These are phyloP conservation scores for Xestia ashworthii DNA, from an alignment of 2,888 invertebrate species.

Conservation along the genomic window DNA sequence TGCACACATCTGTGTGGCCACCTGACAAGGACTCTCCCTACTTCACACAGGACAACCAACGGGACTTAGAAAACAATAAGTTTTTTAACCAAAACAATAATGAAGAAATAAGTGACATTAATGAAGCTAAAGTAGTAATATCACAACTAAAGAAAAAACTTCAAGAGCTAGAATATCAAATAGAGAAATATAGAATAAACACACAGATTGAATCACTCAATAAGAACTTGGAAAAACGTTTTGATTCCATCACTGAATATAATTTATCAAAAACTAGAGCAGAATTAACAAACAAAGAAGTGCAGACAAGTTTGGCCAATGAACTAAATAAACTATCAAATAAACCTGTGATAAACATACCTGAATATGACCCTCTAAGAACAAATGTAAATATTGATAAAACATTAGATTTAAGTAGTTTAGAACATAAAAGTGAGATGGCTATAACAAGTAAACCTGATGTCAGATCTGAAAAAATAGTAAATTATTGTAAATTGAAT, in stretches of 20 bases:
- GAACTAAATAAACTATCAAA: constrained; percentile 78
- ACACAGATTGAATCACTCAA: constrained; percentile 82
- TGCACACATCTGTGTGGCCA: constrained; percentile 94
- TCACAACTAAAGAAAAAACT: constrained; percentile 81
- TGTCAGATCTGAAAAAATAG: constrained; percentile 88
- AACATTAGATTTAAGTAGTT: constrained; percentile 83
- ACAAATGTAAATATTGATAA: constrained; percentile 84
- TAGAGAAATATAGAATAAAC: constrained; percentile 83
- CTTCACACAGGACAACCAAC: constrained; percentile 74
- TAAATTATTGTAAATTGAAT: constrained; percentile 90
- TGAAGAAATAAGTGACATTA: constrained; percentile 83
- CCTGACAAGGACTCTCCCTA: constrained; percentile 85
- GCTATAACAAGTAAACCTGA: constrained; percentile 77
- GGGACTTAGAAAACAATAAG: constrained; percentile 76
- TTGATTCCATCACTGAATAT: constrained; percentile 73
- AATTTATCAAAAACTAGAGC: constrained; percentile 73
- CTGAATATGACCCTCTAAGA: constrained; percentile 84
- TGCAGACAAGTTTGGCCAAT: constrained; percentile 78
- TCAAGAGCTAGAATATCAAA: constrained; percentile 82
- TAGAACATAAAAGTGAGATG: constrained; percentile 79
- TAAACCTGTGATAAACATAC: constrained; percentile 86
- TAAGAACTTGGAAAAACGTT: constrained; percentile 79
- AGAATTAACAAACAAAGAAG: constrained; percentile 79
- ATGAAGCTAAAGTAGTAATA: constrained; percentile 83
- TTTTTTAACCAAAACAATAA: constrained; percentile 81